Evolutionary conservation across 2,113 vertebrate genomes (phyloP).

Genomic region (Nothoprocta pentlandii): DNA sequence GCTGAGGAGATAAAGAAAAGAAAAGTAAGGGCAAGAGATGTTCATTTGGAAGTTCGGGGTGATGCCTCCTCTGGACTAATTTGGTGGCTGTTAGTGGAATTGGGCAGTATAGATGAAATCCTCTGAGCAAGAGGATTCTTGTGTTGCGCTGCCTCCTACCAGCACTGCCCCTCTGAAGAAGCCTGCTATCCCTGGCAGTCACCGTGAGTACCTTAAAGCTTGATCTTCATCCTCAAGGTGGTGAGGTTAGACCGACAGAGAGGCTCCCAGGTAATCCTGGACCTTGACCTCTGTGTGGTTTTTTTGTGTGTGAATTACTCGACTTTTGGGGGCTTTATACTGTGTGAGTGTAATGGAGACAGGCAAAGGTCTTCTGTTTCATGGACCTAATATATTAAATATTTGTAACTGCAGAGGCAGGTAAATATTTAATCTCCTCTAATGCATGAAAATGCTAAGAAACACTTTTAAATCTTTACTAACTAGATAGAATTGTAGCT

Average conservation of each 20-base stretch:
- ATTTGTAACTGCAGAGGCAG: neutral
- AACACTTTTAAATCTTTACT: neutral
- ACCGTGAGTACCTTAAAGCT: neutral
- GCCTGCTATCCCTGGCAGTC: neutral
- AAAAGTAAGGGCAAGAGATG: conserved; percentile 78
- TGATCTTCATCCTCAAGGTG: neutral
- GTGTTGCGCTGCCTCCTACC: neutral
- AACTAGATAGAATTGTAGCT: neutral
- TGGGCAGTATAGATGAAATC: neutral
- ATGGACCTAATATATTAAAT: neutral
- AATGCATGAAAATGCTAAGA: neutral
- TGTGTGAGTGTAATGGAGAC: neutral
- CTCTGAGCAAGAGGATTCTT: neutral
- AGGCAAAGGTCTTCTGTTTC: neutral
- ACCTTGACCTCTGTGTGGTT: neutral
- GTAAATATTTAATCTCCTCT: neutral
- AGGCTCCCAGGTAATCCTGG: neutral
- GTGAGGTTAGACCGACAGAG: neutral
- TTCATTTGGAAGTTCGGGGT: neutral
- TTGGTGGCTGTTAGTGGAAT: neutral
- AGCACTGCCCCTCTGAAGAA: neutral
- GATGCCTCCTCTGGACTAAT: neutral
- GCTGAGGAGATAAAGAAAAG: conserved; percentile 70
- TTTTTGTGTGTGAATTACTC: neutral
- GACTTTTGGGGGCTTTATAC: neutral